Evolutionary conservation across 2,888 invertebrate species (phyloP).

Genomic region (Acrocyrtus sp.): DNA sequence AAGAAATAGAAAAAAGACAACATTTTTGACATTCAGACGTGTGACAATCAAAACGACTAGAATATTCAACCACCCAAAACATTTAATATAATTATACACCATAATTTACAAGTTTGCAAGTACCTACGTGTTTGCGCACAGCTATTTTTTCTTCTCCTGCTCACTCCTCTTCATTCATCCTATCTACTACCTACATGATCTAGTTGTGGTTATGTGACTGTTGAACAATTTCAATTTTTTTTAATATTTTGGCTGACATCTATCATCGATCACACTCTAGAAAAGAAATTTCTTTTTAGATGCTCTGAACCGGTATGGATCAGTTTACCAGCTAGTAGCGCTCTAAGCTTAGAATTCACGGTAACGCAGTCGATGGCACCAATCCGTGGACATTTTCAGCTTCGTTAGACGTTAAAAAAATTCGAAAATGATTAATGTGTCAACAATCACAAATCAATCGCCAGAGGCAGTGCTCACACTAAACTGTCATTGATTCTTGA

Average conservation of each 20-base stretch:
- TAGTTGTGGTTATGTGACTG: not conserved
- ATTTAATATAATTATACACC: too few species aligned
- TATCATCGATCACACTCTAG: too few species aligned
- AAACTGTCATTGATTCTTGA: too few species aligned
- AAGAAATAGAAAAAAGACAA: too few species aligned
- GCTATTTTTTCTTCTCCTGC: conserved; percentile 8
- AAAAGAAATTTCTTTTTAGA: not conserved
- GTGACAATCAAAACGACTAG: too few species aligned
- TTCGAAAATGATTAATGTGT: conserved; percentile 29
- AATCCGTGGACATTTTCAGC: not conserved
- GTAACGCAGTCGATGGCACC: not conserved
- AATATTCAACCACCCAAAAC: too few species aligned
- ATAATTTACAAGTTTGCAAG: too few species aligned
- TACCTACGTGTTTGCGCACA: not conserved
- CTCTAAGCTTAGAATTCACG: not conserved
- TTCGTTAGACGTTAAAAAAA: not conserved
- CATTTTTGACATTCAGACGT: too few species aligned
- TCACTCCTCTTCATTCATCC: too few species aligned
- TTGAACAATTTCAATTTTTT: not conserved
- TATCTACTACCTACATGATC: conserved; percentile 15
- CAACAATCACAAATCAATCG: conserved; percentile 24
- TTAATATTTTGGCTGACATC: not conserved
- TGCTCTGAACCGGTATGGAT: not conserved
- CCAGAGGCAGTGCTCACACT: not conserved
- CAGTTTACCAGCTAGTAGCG: not conserved